A percentile compares a stretch with the other conserved stretches of the same genome.
phyloP scores from a whole-genome alignment of 2,113 vertebrate genomes.

The Cebidichthys violaceus region DNA sequence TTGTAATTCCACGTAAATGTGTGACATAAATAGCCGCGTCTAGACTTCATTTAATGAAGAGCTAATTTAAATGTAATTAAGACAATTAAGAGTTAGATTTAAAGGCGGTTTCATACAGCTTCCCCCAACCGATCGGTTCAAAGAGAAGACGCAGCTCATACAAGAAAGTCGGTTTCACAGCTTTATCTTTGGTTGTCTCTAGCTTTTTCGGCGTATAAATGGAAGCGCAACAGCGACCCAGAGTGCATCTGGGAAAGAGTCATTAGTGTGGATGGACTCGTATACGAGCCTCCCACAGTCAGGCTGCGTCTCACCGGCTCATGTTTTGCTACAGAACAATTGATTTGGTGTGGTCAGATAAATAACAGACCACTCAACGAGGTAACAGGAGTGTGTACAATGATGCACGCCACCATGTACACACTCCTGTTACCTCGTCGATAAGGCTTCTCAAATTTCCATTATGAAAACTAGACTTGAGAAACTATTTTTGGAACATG shows the following conservation, averaged over 20 bases:
- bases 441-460: not conserved
- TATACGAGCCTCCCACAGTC: slow-evolving; percentile 13
- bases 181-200: not conserved
- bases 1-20: slow-evolving; percentile 19
- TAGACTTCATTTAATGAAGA: slow-evolving; percentile 13
- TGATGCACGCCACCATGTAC: not conserved
- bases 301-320: slow-evolving; percentile 25
- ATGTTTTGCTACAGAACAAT: slow-evolving; percentile 28
- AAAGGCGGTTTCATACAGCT: not conserved
- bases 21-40: slow-evolving; percentile 31
- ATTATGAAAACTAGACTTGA: not conserved
- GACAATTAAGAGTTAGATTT: not conserved
- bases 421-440: too few species aligned
- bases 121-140: not conserved
- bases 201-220: not conserved
- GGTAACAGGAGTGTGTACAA: not conserved
- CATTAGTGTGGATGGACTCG: not conserved
- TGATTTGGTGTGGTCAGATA: slow-evolving; percentile 18
- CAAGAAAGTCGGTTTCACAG: not conserved
- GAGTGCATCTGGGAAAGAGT: slow-evolving; percentile 5
- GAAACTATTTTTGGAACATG: not conserved
- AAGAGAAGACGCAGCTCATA: not conserved
- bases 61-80: slow-evolving; percentile 29
- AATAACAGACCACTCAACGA: slow-evolving; percentile 9
- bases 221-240: not conserved